Evolutionary conservation across 2,888 invertebrate species (phyloP).

Genomic region (Pyrgus malvae): DNA sequence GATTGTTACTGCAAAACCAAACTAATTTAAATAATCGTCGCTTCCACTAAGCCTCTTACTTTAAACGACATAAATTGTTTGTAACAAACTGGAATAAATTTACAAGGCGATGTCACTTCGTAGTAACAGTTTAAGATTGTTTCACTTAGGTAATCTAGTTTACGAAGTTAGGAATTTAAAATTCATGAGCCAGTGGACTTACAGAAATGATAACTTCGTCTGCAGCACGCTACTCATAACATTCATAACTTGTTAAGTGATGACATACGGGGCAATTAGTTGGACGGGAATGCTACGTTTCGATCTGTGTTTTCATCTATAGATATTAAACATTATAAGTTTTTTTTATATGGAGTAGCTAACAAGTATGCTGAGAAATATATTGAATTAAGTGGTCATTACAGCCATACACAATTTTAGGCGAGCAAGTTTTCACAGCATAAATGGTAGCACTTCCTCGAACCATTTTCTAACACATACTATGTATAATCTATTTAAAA

Average conservation of each 20-base stretch:
- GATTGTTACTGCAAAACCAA: too few relatives aligned
- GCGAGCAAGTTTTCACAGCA: too few relatives aligned
- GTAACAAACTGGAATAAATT: conserved; percentile 6
- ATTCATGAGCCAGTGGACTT: conserved; percentile 12
- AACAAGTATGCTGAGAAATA: too few relatives aligned
- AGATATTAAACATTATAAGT: too few relatives aligned
- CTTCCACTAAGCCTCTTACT: not conserved
- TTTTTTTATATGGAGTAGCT: too few relatives aligned
- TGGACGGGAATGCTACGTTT: not conserved
- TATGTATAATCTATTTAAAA: too few relatives aligned
- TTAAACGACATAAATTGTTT: not conserved
- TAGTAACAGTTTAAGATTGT: conserved; percentile 16
- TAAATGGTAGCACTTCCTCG: too few relatives aligned
- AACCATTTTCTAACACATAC: too few relatives aligned
- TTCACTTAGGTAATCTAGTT: conserved; percentile 18
- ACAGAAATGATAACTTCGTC: conserved; percentile 16
- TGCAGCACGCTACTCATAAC: conserved; percentile 11
- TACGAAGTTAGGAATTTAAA: conserved; percentile 13
- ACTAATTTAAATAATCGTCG: too few relatives aligned
- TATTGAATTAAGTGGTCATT: too few relatives aligned
- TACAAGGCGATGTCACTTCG: conserved; percentile 3
- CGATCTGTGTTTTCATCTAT: not conserved
- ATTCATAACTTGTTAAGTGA: conserved; percentile 12
- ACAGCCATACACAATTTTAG: too few relatives aligned
- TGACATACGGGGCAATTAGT: not conserved